phyloP scores from a whole-genome alignment of 2,888 invertebrate species.

The Caenorhabditis parvicauda region DNA sequence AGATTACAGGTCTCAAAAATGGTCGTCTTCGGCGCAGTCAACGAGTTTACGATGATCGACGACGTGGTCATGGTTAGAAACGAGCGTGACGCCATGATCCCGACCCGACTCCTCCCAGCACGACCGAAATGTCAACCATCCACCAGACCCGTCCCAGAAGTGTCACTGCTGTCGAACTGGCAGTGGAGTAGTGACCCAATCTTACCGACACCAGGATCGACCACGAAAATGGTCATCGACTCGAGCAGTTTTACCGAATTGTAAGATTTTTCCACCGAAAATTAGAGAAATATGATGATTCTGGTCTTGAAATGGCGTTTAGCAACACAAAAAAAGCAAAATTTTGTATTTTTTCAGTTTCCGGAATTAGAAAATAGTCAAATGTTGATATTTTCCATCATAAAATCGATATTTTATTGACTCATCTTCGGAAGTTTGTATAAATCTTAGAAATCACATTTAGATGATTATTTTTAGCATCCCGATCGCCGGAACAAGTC shows the following conservation, averaged over 20 bases:
- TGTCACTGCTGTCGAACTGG: constrained; percentile 23
- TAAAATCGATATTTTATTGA: not conserved
- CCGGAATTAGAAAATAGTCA: too few relatives aligned
- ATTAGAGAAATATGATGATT: too few relatives aligned
- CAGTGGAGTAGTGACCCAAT: constrained; percentile 20
- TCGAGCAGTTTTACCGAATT: constrained; percentile 15
- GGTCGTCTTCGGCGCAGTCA: too few relatives aligned
- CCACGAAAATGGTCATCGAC: constrained; percentile 16
- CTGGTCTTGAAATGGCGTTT: too few relatives aligned
- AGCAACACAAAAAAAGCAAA: too few relatives aligned
- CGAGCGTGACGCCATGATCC: constrained; percentile 66
- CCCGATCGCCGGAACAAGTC: constrained; percentile 24
- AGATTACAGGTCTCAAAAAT: not conserved
- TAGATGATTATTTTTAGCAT: constrained; percentile 6
- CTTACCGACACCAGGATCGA: not conserved
- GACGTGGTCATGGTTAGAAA: constrained; percentile 66
- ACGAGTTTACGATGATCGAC: constrained; percentile 79
- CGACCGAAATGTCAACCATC: constrained; percentile 28
- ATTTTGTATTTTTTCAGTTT: too few relatives aligned
- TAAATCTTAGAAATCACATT: not conserved
- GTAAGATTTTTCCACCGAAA: too few relatives aligned
- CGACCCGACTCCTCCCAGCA: constrained; percentile 12
- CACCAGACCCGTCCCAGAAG: constrained; percentile 11
- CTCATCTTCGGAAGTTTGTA: too few relatives aligned
- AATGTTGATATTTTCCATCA: too few relatives aligned